A percentile compares a stretch with the other conserved stretches of the same genome.
Evolutionary conservation across 23 tunicate genomes (phyloP).

Genomic region (Ciona savignyi): DNA sequence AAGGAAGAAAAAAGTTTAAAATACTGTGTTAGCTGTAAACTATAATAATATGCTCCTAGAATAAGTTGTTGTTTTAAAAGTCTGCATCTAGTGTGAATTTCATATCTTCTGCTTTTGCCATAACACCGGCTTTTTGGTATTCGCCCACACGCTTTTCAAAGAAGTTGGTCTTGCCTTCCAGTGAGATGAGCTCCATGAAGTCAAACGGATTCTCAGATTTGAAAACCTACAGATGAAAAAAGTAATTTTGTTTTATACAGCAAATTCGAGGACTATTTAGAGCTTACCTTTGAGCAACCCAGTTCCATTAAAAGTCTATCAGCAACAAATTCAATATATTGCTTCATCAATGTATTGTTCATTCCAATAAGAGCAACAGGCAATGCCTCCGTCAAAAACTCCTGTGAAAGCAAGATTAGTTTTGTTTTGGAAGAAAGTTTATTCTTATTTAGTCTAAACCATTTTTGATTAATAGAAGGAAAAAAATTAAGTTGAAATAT

Average conservation of each 20-base stretch:
- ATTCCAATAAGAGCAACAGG: slow-evolving; percentile 96
- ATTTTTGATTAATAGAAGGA: no score
- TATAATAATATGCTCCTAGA: no score
- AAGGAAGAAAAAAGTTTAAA: no score
- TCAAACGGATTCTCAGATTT: slow-evolving; percentile 89
- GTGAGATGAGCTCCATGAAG: slow-evolving; percentile 97
- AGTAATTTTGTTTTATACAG: background rate
- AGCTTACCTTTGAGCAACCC: slow-evolving; percentile 80
- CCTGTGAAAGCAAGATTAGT: no score
- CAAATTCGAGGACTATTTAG: background rate
- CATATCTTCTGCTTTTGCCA: slow-evolving; percentile 86
- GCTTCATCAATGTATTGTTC: slow-evolving; percentile 88
- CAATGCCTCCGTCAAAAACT: slow-evolving; percentile 88
- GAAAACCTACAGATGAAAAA: slow-evolving; percentile 50
- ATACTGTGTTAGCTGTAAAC: no score
- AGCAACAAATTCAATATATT: slow-evolving; percentile 98
- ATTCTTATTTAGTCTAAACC: no score
- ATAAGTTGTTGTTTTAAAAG: slow-evolving; percentile 30
- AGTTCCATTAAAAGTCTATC: slow-evolving; percentile 83
- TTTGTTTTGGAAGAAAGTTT: no score
- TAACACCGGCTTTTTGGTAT: slow-evolving; percentile 95
- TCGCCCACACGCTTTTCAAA: slow-evolving; percentile 96
- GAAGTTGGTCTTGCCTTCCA: slow-evolving; percentile 99
- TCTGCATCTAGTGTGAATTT: slow-evolving; percentile 87
- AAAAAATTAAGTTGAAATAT: no score